Conservation (phyloP, 2,113 vertebrate genomes). For the Gorsachius goisagi region DNA sequence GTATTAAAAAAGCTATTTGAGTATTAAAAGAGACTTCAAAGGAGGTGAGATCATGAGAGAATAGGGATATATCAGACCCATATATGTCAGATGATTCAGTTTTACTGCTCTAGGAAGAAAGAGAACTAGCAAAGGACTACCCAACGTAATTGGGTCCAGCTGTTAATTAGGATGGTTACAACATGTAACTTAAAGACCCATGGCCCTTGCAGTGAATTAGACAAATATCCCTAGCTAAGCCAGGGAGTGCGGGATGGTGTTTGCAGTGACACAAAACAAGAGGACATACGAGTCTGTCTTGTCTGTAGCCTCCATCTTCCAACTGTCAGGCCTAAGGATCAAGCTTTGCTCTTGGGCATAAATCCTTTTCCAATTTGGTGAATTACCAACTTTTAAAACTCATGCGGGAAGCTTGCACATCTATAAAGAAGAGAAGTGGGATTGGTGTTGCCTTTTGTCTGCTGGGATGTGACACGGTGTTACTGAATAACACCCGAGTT, state of each 20-base stretch:
- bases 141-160: background rate
- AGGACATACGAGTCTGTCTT: rapidly evolving
- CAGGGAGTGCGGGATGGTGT: rapidly evolving
- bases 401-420: background rate
- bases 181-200: background rate
- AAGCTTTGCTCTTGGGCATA: background rate
- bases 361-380: background rate
- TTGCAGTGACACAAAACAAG: background rate
- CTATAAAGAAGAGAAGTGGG: background rate
- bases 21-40: background rate
- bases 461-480: background rate
- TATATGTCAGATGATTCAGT: background rate
- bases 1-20: slow-evolving; percentile 41
- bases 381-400: background rate
- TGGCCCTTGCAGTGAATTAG: background rate
- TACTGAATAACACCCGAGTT: rapidly evolving
- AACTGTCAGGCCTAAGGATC: background rate
- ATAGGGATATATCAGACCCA: background rate
- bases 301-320: background rate
- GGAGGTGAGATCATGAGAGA: slow-evolving; percentile 37
- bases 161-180: background rate
- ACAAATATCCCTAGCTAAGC: background rate
- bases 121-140: background rate
- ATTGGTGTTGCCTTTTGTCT: background rate
- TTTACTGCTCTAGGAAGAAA: background rate